These are phyloP conservation scores for Protaetia brevitarsis DNA, from an alignment of 1,140 invertebrate genomes.

Conservation along the genomic window DNA sequence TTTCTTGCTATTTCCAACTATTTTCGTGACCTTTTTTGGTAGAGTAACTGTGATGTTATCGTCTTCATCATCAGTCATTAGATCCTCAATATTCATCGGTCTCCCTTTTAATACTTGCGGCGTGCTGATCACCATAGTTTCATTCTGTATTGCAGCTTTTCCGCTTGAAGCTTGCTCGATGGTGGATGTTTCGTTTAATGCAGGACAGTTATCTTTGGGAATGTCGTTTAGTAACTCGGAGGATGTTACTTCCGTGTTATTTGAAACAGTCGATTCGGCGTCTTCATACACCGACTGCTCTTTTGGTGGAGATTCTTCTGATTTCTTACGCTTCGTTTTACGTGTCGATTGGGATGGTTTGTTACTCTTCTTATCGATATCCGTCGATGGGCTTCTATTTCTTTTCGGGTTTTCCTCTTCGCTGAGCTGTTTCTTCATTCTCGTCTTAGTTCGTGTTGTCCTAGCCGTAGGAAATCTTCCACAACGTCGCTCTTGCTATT, in stretches of 20 bases:
- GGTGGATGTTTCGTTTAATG: conserved; percentile 5
- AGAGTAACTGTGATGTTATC: not conserved
- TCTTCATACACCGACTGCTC: conserved; percentile 33
- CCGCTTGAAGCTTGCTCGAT: not conserved
- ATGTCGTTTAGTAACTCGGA: no score
- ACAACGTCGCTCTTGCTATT: not conserved
- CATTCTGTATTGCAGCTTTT: not conserved
- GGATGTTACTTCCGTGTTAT: no score
- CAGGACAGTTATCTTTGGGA: not conserved
- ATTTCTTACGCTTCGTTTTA: conserved; percentile 18
- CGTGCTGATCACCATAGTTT: conserved; percentile 33
- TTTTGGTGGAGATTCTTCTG: not conserved
- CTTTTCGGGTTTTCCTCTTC: conserved; percentile 21
- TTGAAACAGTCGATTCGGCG: conserved; percentile 26
- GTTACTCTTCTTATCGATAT: conserved; percentile 17
- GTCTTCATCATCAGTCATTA: conserved; percentile 40
- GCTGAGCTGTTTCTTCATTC: not conserved
- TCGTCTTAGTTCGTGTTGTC: not conserved
- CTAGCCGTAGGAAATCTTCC: no score
- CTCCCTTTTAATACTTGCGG: conserved; percentile 24
- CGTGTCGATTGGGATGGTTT: conserved; percentile 19
- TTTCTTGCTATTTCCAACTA: conserved; percentile 26
- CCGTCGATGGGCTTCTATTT: conserved; percentile 1
- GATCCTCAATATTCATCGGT: conserved; percentile 23
- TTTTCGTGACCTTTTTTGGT: conserved; percentile 28